Base-by-base conservation (phyloP, 2,797 vertebrate genomes). In the Peromyscus attwateri region DNA sequence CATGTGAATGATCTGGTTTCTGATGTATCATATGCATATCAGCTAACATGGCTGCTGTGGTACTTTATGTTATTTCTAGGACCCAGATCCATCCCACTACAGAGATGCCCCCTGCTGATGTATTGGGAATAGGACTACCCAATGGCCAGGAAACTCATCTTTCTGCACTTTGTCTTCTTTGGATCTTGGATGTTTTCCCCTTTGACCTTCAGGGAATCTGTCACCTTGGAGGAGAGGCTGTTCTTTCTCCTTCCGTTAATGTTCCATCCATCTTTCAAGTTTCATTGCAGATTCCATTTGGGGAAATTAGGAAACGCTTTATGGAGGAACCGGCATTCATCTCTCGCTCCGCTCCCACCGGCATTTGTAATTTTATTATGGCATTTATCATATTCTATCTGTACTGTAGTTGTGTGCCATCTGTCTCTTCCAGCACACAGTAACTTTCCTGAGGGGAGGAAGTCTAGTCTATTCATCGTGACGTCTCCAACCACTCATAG, bases 321-420 rank as follows among this genome's bases (percentile, higher is more conserved):
- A 82, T 75, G 68, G 94, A 87, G 85, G 94, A 87, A 4, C 60
- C 77, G 34, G 88, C 82, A 87, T 95, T 93, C 94, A 60, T 95
- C 95, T 96, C 85, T 82, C 92, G 57, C 84, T 96, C 84, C 3
- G 66, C 29, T 97, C 92, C 95, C 96, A 82, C 80, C 82, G 68
- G 95, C 90, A 95, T 97, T 93, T 95, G 80, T 95, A 88, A 95
- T 92, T 96, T 95, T 91, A 97, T 91, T 89, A 92, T 40, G 37
- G 73, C 82, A 95, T 96, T 95, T 95, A 95, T 97, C 96, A 96
- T 57, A 93, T 76, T 96, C 88, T 68, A 21, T 52, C 84, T 27
- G 88, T n/a, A 29, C 37, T 14, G 21, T 43, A 31, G 89, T 71
- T 94, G 64, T 1, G 52, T 52, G n/a, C 80, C 90, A 92, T 93